Percentiles rank a stretch among this genome's conserved stretches.
phyloP scores from a whole-genome alignment of 1,140 invertebrate genomes.

The Himalopsyche phryganea region DNA sequence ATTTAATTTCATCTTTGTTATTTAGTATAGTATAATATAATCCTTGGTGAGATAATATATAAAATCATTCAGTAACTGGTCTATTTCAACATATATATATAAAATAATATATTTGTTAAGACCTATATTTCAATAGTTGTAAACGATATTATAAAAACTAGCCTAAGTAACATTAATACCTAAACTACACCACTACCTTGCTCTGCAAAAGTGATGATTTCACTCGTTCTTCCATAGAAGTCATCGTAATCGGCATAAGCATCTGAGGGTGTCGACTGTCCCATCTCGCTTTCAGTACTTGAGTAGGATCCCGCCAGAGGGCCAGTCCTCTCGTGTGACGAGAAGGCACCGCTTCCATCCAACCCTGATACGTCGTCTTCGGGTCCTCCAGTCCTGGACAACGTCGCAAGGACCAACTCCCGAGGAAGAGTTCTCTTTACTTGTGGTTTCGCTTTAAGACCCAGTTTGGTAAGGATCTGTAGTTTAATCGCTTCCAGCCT shows the following conservation, averaged over 20 bases:
- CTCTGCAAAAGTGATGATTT: conserved; percentile 75
- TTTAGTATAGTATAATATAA: no score
- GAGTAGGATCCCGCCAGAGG: conserved; percentile 1
- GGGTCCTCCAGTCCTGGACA: conserved; percentile 19
- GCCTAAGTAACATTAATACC: no score
- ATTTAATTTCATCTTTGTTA: no score
- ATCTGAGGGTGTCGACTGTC: background rate
- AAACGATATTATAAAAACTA: no score
- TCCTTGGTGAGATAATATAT: no score
- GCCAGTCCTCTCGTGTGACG: background rate
- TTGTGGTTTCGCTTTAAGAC: conserved; percentile 68
- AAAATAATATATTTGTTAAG: no score
- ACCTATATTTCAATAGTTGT: no score
- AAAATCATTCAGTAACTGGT: no score
- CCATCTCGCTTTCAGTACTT: conserved; percentile 1
- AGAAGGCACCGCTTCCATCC: background rate
- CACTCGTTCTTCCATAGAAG: conserved; percentile 70
- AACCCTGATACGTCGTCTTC: conserved; percentile 1
- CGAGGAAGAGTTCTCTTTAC: conserved; percentile 42
- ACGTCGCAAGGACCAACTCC: conserved; percentile 34
- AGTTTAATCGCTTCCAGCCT: conserved; percentile 76
- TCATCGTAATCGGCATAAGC: conserved; percentile 58
- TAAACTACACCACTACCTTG: no score
- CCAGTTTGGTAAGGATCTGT: conserved; percentile 74
- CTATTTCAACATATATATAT: no score